Evolutionary conservation across 2,797 vertebrate genomes (phyloP).

Genomic region (Botia almorhae): DNA sequence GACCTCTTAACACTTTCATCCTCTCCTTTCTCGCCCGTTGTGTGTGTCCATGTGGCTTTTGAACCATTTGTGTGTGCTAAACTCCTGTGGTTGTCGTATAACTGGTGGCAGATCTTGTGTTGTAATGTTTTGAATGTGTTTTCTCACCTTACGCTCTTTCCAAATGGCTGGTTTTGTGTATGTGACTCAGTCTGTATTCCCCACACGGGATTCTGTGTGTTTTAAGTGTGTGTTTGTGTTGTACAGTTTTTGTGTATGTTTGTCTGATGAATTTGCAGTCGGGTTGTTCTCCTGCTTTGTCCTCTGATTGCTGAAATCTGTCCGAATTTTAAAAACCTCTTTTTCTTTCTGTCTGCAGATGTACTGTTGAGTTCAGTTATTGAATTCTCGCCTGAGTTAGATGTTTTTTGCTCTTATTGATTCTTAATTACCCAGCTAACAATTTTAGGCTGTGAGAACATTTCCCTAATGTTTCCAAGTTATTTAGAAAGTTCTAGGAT

Average conservation of each 20-base stretch:
- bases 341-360: neutral
- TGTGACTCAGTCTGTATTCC: neutral
- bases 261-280: neutral
- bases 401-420: too few relatives aligned
- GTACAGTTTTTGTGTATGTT: neutral
- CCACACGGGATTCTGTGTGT: neutral
- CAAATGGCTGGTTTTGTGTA: slow-evolving; percentile 3
- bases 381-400: too few relatives aligned
- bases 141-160: neutral
- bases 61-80: slow-evolving; percentile 4
- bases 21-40: slow-evolving; percentile 11
- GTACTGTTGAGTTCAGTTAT: neutral
- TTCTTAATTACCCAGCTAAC: neutral
- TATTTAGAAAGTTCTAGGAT: neutral
- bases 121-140: slow-evolving; percentile 20
- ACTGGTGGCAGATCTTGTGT: slow-evolving; percentile 24
- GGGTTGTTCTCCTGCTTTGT: too few relatives aligned
- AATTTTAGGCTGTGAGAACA: neutral
- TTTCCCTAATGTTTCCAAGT: too few relatives aligned
- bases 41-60: slow-evolving; percentile 45
- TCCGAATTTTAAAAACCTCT: neutral
- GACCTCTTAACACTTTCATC: slow-evolving; percentile 44
- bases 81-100: slow-evolving; percentile 19
- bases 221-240: slow-evolving; percentile 31
- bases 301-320: neutral